phyloP scores from a whole-genome alignment of 2,797 vertebrate genomes.

The Benthosema pterotum region DNA sequence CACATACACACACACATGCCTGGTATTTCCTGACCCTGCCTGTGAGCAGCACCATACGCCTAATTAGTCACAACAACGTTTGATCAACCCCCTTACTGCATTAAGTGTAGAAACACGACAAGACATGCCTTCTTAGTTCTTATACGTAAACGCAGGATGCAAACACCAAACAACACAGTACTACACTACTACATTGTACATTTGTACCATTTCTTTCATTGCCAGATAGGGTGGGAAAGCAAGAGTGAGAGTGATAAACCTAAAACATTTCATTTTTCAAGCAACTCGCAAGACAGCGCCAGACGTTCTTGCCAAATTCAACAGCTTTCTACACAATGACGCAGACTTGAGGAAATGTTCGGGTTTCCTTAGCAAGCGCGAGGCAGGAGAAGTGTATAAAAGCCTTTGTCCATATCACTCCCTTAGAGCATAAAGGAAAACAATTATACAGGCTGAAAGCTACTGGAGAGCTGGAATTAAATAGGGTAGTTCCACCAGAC shows the following conservation, averaged over 20 bases:
- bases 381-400: constrained; percentile 5
- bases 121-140: constrained; percentile 33
- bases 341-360: constrained; percentile 53
- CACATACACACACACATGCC: constrained; percentile 9
- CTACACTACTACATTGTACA: too few species aligned
- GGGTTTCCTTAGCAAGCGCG: constrained; percentile 45
- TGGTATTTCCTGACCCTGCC: constrained; percentile 79
- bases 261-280: constrained; percentile 2
- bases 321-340: constrained; percentile 51
- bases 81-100: constrained; percentile 49
- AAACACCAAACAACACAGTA: constrained; percentile 21
- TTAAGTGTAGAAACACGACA: constrained; percentile 17
- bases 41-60: constrained; percentile 51
- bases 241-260: neutral
- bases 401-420: neutral
- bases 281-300: constrained; percentile 25
- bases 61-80: constrained; percentile 51
- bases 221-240: too few species aligned
- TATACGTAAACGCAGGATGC: constrained; percentile 45
- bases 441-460: neutral
- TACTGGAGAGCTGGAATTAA: too few species aligned
- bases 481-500: too few species aligned
- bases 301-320: constrained; percentile 60
- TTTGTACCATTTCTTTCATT: too few species aligned
- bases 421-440: constrained; percentile 43